Evolutionary conservation across 1,140 invertebrate species (phyloP), one percentile per base, ranked within the genome.

Genomic region (Oncopeltus fasciatus): DNA sequence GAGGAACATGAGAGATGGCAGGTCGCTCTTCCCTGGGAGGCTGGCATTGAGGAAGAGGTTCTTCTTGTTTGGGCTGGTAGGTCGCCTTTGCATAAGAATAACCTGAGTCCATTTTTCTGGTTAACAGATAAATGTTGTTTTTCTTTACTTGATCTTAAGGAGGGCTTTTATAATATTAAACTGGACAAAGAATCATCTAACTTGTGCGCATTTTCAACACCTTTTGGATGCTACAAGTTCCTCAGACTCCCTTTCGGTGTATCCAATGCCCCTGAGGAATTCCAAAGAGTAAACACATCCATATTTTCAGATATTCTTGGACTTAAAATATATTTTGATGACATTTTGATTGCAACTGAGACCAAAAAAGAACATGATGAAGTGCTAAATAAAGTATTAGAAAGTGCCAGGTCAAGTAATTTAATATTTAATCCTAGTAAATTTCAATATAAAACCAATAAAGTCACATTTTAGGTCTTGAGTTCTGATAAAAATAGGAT

Each of bases 221-320:
- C n/a, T n/a, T n/a, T n/a, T n/a, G n/a, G n/a, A n/a, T n/a, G n/a
- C n/a, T n/a, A n/a, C n/a, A n/a, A n/a, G n/a, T n/a, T n/a, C 60
- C 67, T 67, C 57, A 49, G 72, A 26, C 51, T 73, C 14, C 69
- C 72, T 9, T 72, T 71, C 64, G 74, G 72, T 3, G 68, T 74
- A n/a, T 64, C 47, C 18, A 61, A 49, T 20, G 68, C 70, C 4
- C 64, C 68, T 46, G 70, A 72, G 64, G 61, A 69, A 9, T 71
- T 70, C 61, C 70, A 70, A 18, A 61, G 62, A 58, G 44, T 44
- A 5, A 65, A 68, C 46, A 51, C 59, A 38, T 56, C 24, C 26
- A 16, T 56, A 66, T 69, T 26, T 68, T 73, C 26, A 20, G 16
- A 20, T 56, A 16, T 12, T 62, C 51, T 73, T 18, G 72, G 72